Conservation (phyloP, 1,140 invertebrate genomes). For the Drosophila subpulchrella region DNA sequence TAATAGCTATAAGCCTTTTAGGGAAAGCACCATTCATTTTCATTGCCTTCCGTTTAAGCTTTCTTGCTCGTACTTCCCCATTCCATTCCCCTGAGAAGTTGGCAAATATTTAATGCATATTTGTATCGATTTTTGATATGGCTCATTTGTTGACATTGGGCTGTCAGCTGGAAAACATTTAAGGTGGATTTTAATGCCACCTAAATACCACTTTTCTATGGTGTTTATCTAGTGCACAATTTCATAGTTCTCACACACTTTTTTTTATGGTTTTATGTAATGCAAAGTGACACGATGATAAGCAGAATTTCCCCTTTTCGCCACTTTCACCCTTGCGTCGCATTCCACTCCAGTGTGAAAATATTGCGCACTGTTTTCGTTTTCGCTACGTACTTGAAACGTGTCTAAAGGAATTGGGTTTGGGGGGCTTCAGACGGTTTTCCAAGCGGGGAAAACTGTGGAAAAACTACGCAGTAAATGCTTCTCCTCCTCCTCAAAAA, state of each 20-base stretch:
- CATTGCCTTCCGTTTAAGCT: background rate
- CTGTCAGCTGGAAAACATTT: background rate
- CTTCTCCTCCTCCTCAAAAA: slow-evolving; percentile 18
- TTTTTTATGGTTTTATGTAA: slow-evolving; percentile 36
- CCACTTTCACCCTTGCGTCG: background rate
- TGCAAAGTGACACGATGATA: slow-evolving; percentile 36
- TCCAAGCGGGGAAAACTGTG: slow-evolving; percentile 41
- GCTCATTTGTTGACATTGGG: background rate
- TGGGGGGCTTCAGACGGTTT: slow-evolving; percentile 37
- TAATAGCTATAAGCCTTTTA: slow-evolving; percentile 4
- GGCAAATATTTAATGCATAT: slow-evolving; percentile 57
- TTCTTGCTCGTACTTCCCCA: slow-evolving; percentile 17
- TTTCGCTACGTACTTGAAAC: slow-evolving; percentile 66
- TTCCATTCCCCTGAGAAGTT: background rate
- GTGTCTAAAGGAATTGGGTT: slow-evolving; percentile 50
- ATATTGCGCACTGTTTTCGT: slow-evolving; percentile 73
- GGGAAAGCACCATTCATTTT: slow-evolving; percentile 18
- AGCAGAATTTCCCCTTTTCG: slow-evolving; percentile 23
- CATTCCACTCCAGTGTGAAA: slow-evolving; percentile 13
- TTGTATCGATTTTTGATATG: slow-evolving; percentile 35
- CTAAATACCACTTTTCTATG: background rate
- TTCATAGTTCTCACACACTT: background rate
- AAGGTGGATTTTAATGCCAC: background rate
- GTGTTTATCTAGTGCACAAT: slow-evolving; percentile 11
- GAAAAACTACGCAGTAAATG: slow-evolving; percentile 75